phyloP scores from a whole-genome alignment of 2,113 vertebrate species.

The Polypterus senegalus region DNA sequence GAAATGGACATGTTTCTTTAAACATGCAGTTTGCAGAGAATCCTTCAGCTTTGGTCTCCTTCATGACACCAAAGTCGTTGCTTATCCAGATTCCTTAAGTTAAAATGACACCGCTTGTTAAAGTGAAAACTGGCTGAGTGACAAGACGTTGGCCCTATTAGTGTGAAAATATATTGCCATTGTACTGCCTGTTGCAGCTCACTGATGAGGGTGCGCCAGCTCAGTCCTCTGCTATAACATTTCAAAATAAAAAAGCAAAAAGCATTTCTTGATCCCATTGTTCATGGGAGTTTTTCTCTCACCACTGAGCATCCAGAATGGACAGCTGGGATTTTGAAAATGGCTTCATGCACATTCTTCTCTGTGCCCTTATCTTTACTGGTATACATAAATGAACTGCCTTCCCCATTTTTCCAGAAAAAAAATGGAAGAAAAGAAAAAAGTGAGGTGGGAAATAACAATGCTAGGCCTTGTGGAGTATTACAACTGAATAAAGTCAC shows the following conservation, averaged over 20 bases:
- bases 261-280: no score
- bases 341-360: no score
- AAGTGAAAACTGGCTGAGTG: slow-evolving; percentile 19
- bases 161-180: neutral
- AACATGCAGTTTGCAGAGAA: neutral
- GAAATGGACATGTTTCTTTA: neutral
- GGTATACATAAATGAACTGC: no score
- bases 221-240: neutral
- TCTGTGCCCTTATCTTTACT: no score
- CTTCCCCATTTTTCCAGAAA: neutral
- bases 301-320: no score
- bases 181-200: neutral
- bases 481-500: no score
- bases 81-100: slow-evolving; percentile 21
- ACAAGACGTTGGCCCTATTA: slow-evolving; percentile 20
- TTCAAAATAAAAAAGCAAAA: neutral
- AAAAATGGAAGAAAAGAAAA: neutral
- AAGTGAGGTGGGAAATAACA: neutral
- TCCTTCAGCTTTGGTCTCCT: slow-evolving; percentile 8
- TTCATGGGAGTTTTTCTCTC: no score
- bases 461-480: no score
- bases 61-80: slow-evolving; percentile 20
- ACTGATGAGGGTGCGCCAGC: neutral
- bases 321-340: no score
- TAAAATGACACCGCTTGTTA: slow-evolving; percentile 25